A percentile compares a stretch with the other conserved stretches of the same genome.
Conservation (phyloP, 2,888 invertebrate species). For the Drosophila barbarae region DNA sequence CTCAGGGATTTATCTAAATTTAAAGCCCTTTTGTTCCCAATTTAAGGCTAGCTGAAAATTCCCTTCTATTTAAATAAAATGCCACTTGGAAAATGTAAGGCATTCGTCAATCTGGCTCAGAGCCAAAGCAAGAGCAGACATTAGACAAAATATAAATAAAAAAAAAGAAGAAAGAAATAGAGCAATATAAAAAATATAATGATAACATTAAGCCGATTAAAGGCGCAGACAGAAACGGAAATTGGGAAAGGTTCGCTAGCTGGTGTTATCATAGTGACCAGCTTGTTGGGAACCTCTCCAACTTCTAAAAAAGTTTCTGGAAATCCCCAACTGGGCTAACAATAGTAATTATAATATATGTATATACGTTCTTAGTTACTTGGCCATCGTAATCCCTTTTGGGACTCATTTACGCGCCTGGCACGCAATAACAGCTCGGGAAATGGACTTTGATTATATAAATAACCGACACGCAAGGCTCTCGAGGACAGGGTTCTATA, state of each 20-base stretch:
- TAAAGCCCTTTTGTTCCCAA: constrained; percentile 1
- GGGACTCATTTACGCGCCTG: constrained; percentile 17
- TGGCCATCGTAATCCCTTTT: constrained; percentile 30
- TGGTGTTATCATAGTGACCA: constrained; percentile 6
- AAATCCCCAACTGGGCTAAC: constrained; percentile 51
- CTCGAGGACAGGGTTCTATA: constrained; percentile 18
- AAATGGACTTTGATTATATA: constrained; percentile 35
- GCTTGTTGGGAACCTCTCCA: neutral
- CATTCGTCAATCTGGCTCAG: constrained; percentile 4
- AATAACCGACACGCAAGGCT: constrained; percentile 47
- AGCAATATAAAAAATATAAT: constrained; percentile 6
- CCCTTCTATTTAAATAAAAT: constrained; percentile 7
- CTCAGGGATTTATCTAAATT: neutral
- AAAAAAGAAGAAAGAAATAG: neutral
- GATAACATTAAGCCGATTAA: constrained; percentile 21
- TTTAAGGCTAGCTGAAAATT: constrained; percentile 2
- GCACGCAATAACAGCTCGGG: constrained; percentile 23
- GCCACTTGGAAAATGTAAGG: constrained; percentile 1
- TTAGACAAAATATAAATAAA: neutral
- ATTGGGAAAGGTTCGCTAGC: constrained; percentile 25
- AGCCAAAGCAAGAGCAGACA: constrained; percentile 19
- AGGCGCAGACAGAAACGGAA: constrained; percentile 18
- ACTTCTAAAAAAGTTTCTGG: constrained; percentile 27
- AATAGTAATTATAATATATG: constrained; percentile 27
- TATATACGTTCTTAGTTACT: neutral